Evolutionary conservation across 2,888 invertebrate genomes (phyloP), one percentile per base, ranked within the genome.

Genomic region (Quadriops clusia): DNA sequence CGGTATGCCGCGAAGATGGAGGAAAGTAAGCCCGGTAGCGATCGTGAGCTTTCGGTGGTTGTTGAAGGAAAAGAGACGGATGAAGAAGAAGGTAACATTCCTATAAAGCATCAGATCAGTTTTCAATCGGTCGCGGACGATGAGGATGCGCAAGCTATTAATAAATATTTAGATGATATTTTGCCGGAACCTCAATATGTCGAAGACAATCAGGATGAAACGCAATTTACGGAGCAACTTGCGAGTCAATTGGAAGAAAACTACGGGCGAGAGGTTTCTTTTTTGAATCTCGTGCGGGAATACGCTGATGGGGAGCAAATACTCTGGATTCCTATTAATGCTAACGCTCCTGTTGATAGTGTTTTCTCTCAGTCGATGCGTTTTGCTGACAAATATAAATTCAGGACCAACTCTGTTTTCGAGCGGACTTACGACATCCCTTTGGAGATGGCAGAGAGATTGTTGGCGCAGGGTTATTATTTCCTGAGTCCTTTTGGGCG

Each of bases 401-500:
- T 60, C 40, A 57, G 70, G 41, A 61, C 57, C 33, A 44, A 54
- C 32, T 71, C 72, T 1, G 51, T 67, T 38, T 66, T 76, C 33
- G 76, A 77, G 50, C 62, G 67, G 49, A 68, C 70, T 3, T 67
- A 65, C 45, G 56, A 67, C 16, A 49, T 75, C 2, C 59, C 61
- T 29, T 39, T 56, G 8, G 67, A 70, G 39, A 56, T 65, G 9
- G 74, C 76, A 4, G 71, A 77, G 44, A 56, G 58, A 30, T 54
- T 78, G 23, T 45, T 78, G 18, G 48, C 58, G 2, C 58, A 58
- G 37, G 77, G 78, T 3, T 72, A 70, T 50, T 73, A 60, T 48
- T 68, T 76, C 37, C 49, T 70, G 11, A 78, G 77, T 49, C 67
- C 68, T 41, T 78, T 76, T 51, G 67, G 71, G 12, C 64, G 68